A percentile compares a stretch with the other conserved stretches of the same genome.
phyloP scores from a whole-genome alignment of 2,888 invertebrate genomes.

The Pseudococcus viburni region DNA sequence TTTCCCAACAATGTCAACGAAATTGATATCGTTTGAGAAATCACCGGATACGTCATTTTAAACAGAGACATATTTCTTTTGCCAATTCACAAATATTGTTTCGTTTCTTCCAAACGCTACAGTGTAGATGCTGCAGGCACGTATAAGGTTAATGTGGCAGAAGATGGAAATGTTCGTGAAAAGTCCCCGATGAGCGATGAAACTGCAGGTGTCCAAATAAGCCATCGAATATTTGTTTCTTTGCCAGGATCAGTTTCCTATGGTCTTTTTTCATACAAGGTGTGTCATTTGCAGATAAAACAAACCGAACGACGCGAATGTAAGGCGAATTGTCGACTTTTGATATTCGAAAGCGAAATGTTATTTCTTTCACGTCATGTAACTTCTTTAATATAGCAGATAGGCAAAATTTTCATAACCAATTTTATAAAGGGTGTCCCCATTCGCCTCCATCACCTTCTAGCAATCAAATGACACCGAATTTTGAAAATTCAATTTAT shows the following conservation, averaged over 20 bases:
- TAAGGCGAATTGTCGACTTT: not conserved
- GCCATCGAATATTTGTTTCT: not conserved
- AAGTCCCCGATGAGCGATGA: not conserved
- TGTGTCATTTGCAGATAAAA: not conserved
- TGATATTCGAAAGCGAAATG: not conserved
- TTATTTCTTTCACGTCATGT: not conserved
- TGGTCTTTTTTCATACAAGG: not conserved
- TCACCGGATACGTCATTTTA: conserved; percentile 30
- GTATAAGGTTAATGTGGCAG: conserved; percentile 15
- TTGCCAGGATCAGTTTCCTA: not conserved
- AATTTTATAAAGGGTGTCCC: not conserved
- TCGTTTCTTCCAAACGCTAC: not conserved
- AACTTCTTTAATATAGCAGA: not conserved
- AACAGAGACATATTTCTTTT: conserved; percentile 30
- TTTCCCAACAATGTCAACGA: conserved; percentile 21
- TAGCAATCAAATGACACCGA: no score
- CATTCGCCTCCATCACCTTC: no score
- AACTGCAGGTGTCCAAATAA: conserved; percentile 11
- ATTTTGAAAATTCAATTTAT: no score
- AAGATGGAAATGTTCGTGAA: not conserved
- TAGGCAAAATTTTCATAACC: not conserved
- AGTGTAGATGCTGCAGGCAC: not conserved
- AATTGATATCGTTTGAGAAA: conserved; percentile 39
- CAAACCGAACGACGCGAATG: not conserved
- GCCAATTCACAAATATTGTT: conserved; percentile 19